phyloP scores from a whole-genome alignment of 2,888 invertebrate species.

The Acanthosoma haemorrhoidale region DNA sequence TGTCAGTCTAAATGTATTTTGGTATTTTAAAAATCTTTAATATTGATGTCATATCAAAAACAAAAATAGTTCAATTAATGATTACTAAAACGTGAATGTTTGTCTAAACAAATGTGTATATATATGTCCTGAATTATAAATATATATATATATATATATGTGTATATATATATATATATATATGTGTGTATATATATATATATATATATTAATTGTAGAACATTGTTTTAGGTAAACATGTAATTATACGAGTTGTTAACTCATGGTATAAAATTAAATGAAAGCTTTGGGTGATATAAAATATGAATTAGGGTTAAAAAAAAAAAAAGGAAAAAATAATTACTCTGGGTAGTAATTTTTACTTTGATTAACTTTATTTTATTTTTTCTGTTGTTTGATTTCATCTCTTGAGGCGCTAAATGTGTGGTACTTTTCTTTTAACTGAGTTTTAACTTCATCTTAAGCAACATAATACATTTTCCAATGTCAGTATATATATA shows the following conservation, averaged over 20 bases:
- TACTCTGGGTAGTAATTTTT: conserved; percentile 27
- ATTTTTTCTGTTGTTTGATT: not conserved
- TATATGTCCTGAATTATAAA: conserved; percentile 29
- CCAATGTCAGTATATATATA: no score
- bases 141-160: conserved; percentile 18
- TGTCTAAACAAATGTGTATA: conserved; percentile 29
- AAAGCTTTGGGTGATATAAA: conserved; percentile 35
- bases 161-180: conserved; percentile 28
- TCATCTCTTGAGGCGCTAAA: not conserved
- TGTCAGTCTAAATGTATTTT: conserved; percentile 38
- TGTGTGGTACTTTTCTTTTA: conserved; percentile 10
- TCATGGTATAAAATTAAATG: conserved; percentile 20
- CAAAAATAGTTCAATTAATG: conserved; percentile 30
- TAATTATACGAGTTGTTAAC: conserved; percentile 23
- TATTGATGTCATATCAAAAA: conserved; percentile 33
- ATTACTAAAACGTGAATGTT: conserved; percentile 6
- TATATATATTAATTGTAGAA: not conserved
- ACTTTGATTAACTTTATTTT: not conserved
- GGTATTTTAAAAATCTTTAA: conserved; percentile 33
- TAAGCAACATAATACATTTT: no score
- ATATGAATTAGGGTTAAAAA: conserved; percentile 28
- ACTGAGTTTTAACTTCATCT: not conserved
- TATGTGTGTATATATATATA: conserved; percentile 24
- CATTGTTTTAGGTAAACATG: conserved; percentile 2
- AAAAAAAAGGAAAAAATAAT: not conserved